Conservation (phyloP, 2,888 invertebrate genomes). For the Hypomecis atomaria region DNA sequence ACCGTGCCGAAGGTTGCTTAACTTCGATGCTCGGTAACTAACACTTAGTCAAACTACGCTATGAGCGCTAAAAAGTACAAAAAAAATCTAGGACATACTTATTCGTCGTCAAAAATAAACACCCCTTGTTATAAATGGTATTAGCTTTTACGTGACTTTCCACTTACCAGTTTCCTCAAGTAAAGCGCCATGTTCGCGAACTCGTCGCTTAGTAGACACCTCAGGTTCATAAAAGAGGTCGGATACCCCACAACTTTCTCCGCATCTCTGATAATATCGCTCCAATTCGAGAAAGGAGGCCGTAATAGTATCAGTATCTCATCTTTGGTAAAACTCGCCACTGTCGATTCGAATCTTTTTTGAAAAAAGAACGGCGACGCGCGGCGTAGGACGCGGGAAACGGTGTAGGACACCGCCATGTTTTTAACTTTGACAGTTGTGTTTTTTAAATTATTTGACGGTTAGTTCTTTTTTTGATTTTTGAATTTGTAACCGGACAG, state of each 20-base stretch:
- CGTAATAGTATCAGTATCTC: constrained; percentile 73
- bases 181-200: constrained; percentile 84
- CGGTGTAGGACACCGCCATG: constrained; percentile 68
- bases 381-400: constrained; percentile 72
- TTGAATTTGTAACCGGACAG: constrained; percentile 23
- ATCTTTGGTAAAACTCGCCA: constrained; percentile 78
- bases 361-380: constrained; percentile 71
- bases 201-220: constrained; percentile 86
- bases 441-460: constrained; percentile 15
- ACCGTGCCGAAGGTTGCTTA: too few species aligned
- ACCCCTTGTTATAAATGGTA: too few species aligned
- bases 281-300: constrained; percentile 80
- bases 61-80: too few species aligned
- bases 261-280: constrained; percentile 76
- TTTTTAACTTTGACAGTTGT: constrained; percentile 24
- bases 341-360: constrained; percentile 75
- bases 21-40: too few species aligned
- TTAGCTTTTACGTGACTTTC: too few species aligned
- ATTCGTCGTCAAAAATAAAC: too few species aligned
- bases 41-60: too few species aligned
- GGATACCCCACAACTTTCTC: constrained; percentile 84
- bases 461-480: constrained; percentile 38
- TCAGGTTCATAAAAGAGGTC: constrained; percentile 84
- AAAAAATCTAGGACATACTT: too few species aligned
- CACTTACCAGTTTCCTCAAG: constrained; percentile 79